A percentile compares a stretch with the other conserved stretches of the same genome.
Evolutionary conservation across 2,113 vertebrate species (phyloP).

Genomic region (Patagioenas fasciata): DNA sequence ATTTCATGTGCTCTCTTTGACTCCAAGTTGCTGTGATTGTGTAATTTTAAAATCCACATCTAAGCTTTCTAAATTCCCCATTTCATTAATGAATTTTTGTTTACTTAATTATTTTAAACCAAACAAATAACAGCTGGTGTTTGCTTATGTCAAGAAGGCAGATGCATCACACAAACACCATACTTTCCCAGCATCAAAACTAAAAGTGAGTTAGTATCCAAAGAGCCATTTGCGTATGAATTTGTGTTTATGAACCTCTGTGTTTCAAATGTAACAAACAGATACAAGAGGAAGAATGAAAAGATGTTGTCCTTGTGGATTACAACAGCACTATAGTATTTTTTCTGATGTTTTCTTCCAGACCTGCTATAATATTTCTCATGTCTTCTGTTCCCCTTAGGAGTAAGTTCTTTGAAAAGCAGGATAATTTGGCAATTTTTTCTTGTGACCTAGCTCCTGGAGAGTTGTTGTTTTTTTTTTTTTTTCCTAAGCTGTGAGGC

Average conservation of each 20-base stretch:
- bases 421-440: neutral
- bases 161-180: neutral
- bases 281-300: neutral
- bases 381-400: neutral
- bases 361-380: neutral
- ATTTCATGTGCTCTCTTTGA: neutral
- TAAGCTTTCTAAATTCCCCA: neutral
- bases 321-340: neutral
- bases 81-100: slow-evolving; percentile 23
- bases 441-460: neutral
- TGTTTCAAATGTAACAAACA: neutral
- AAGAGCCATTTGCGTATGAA: neutral
- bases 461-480: neutral
- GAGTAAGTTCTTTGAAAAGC: neutral
- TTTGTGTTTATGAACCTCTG: neutral
- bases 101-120: neutral
- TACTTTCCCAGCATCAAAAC: slow-evolving; percentile 9
- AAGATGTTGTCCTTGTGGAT: neutral
- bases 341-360: neutral
- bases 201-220: neutral
- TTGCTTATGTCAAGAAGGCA: slow-evolving; percentile 2
- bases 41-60: slow-evolving; percentile 21
- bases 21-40: neutral
- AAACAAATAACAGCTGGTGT: slow-evolving; percentile 38
- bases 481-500: neutral